Evolutionary conservation across 1,140 invertebrate species (phyloP).

Genomic region (Hydropsyche tenuis): DNA sequence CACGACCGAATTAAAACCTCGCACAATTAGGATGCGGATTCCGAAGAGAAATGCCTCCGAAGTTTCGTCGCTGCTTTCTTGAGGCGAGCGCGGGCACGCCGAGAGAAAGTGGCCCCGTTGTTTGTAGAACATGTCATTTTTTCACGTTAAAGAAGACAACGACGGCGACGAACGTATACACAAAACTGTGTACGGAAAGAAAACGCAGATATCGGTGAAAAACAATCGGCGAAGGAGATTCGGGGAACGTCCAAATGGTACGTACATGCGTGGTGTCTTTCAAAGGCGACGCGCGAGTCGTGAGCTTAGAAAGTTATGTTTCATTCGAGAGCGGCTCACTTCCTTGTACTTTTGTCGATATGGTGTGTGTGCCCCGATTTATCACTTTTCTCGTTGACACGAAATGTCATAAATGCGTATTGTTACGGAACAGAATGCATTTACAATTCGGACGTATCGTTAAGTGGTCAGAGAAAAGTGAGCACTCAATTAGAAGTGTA

Average conservation of each 20-base stretch:
- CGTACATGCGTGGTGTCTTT: not conserved
- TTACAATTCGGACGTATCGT: too few relatives aligned
- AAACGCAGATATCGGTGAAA: constrained; percentile 11
- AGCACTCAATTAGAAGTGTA: too few relatives aligned
- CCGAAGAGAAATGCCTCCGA: not conserved
- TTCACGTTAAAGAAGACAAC: not conserved
- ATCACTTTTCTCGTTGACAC: too few relatives aligned
- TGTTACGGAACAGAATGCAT: too few relatives aligned
- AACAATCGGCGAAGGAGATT: constrained; percentile 1
- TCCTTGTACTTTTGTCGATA: too few relatives aligned
- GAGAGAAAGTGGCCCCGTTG: constrained; percentile 29
- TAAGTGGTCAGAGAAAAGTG: too few relatives aligned
- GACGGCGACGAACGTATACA: too few relatives aligned
- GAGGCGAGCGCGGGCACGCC: not conserved
- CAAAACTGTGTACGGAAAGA: constrained; percentile 2
- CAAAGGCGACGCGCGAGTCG: not conserved
- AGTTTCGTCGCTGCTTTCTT: not conserved
- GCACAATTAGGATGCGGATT: not conserved
- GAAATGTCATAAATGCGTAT: too few relatives aligned
- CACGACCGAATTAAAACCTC: too few relatives aligned
- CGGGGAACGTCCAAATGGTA: not conserved
- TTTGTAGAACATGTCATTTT: constrained; percentile 37
- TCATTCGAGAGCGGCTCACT: too few relatives aligned
- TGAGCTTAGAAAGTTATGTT: constrained; percentile 10
- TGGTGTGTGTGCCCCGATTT: too few relatives aligned